Percentiles rank a stretch among this genome's conserved stretches.
Evolutionary conservation across 2,797 vertebrate genomes (phyloP).

Genomic region (Sylvia borin): DNA sequence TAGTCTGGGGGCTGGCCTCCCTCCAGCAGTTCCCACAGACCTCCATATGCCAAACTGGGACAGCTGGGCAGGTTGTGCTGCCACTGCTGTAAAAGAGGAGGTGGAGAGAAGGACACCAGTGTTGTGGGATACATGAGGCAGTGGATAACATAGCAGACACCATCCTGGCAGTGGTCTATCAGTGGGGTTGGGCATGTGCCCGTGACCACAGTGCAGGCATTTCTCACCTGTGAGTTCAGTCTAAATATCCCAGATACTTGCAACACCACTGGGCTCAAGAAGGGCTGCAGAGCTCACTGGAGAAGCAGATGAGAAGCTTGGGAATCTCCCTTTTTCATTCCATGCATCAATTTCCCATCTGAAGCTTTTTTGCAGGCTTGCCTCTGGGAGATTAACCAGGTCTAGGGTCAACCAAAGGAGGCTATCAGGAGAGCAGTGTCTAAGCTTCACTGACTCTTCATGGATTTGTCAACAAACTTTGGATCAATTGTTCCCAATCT

Average conservation of each 20-base stretch:
- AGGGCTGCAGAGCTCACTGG: not conserved
- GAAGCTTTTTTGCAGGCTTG: not conserved
- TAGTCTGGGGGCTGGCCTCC: not conserved
- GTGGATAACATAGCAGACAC: not conserved
- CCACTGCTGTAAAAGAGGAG: not conserved
- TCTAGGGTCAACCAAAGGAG: not conserved
- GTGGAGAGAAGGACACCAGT: not conserved
- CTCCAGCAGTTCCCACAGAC: not conserved
- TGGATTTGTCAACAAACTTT: conserved; percentile 31
- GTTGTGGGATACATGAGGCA: not conserved
- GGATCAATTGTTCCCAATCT: conserved; percentile 33
- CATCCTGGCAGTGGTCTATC: not conserved
- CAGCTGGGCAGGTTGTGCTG: not conserved
- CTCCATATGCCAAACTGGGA: not conserved
- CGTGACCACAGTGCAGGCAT: rapidly evolving
- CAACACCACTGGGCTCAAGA: not conserved
- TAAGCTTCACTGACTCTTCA: not conserved
- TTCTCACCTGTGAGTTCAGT: not conserved
- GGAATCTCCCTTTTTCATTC: not conserved
- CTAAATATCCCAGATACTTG: not conserved
- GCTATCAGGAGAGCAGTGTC: not conserved
- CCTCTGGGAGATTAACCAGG: conserved; percentile 6
- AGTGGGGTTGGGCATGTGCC: not conserved
- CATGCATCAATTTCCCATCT: not conserved
- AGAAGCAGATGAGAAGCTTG: not conserved